Evolutionary conservation across 1,140 invertebrate species (phyloP).

Genomic region (Doryteuthis pealeii): DNA sequence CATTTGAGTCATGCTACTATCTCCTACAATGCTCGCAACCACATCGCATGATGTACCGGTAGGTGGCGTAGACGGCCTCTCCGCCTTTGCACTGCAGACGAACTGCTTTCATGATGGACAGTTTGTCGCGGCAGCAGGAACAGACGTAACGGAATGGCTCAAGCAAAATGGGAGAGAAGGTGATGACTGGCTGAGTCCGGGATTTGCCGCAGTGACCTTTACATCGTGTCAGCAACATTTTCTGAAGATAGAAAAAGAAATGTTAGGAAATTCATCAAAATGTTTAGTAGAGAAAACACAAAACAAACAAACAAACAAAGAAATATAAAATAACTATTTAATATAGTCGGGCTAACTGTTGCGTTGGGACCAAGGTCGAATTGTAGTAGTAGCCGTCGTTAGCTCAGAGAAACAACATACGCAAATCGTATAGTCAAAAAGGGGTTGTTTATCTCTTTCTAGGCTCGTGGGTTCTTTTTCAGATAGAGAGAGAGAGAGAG

Average conservation of each 20-base stretch:
- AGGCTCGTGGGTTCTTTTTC: too few species aligned
- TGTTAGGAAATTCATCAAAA: neutral
- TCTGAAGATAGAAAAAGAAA: slow-evolving; percentile 29
- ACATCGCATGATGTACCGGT: slow-evolving; percentile 39
- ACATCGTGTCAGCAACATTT: slow-evolving; percentile 35
- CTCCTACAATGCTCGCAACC: slow-evolving; percentile 27
- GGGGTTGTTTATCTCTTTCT: too few species aligned
- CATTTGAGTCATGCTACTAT: too few species aligned
- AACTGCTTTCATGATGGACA: slow-evolving; percentile 43
- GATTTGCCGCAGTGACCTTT: slow-evolving; percentile 38
- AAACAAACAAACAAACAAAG: too few species aligned
- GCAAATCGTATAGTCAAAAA: too few species aligned
- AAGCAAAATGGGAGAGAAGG: slow-evolving; percentile 36
- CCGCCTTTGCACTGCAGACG: slow-evolving; percentile 30
- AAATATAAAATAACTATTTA: too few species aligned
- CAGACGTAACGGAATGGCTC: slow-evolving; percentile 35
- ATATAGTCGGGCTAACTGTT: too few species aligned
- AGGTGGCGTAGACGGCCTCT: slow-evolving; percentile 33
- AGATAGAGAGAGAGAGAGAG: too few species aligned
- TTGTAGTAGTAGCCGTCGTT: too few species aligned
- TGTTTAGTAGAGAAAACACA: neutral
- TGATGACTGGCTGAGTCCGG: slow-evolving; percentile 28
- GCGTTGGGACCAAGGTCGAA: too few species aligned
- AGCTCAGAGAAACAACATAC: too few species aligned
- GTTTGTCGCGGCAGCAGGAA: slow-evolving; percentile 31